Evolutionary conservation across 2,888 invertebrate genomes (phyloP).

Genomic region (Halocaridina rubra): DNA sequence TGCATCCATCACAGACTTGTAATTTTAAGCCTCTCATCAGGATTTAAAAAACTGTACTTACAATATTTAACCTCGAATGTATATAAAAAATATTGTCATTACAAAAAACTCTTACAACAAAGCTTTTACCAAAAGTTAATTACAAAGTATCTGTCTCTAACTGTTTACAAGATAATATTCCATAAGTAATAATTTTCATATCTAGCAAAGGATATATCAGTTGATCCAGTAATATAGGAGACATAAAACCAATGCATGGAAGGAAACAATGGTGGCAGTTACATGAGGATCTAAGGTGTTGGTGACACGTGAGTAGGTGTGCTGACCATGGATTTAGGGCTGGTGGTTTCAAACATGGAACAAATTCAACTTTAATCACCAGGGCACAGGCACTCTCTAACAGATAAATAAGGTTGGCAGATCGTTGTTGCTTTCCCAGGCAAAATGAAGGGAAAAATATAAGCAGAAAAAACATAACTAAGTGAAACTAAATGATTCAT

Average conservation of each 20-base stretch:
- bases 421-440: constrained; percentile 4
- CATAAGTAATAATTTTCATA: too few species aligned
- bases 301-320: constrained; percentile 24
- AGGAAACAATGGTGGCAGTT: too few species aligned
- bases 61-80: neutral
- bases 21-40: neutral
- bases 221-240: too few species aligned
- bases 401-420: constrained; percentile 29
- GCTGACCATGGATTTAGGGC: constrained; percentile 28
- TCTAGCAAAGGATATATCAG: too few species aligned
- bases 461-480: too few species aligned
- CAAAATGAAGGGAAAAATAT: too few species aligned
- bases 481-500: too few species aligned
- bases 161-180: too few species aligned
- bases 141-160: too few species aligned
- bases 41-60: neutral
- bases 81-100: neutral
- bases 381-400: constrained; percentile 32
- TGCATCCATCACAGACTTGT: neutral
- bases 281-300: too few species aligned
- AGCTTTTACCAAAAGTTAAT: neutral
- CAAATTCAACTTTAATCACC: constrained; percentile 18
- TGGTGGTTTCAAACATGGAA: neutral
- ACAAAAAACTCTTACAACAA: neutral
- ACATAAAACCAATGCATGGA: too few species aligned